phyloP scores from a whole-genome alignment of 1,140 invertebrate genomes.

The Hylaeus anthracinus region DNA sequence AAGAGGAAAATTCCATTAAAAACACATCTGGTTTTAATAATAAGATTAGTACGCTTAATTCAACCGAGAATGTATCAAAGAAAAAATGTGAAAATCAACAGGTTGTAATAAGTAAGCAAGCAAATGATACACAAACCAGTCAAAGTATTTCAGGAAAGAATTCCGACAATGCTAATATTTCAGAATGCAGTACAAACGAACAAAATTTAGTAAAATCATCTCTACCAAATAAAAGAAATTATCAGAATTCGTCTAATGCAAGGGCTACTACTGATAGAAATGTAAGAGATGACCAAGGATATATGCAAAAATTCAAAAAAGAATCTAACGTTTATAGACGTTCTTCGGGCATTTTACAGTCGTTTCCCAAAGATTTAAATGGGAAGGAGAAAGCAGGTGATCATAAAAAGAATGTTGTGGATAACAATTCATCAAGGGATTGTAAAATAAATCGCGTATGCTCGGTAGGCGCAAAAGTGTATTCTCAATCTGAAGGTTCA shows the following conservation, averaged over 20 bases:
- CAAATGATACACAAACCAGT: neutral
- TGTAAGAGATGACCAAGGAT: slow-evolving; percentile 33
- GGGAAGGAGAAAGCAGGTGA: slow-evolving; percentile 22
- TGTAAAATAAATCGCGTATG: slow-evolving; percentile 18
- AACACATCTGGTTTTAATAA: slow-evolving; percentile 11
- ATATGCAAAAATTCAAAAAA: slow-evolving; percentile 24
- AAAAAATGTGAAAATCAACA: slow-evolving; percentile 39
- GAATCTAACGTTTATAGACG: slow-evolving; percentile 27
- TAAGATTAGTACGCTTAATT: neutral
- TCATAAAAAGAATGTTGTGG: slow-evolving; percentile 14
- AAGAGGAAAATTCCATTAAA: slow-evolving; percentile 10
- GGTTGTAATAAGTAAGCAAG: slow-evolving; percentile 15
- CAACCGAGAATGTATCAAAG: slow-evolving; percentile 2
- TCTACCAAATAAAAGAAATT: slow-evolving; percentile 14
- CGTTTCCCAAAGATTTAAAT: slow-evolving; percentile 5
- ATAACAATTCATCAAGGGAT: slow-evolving; percentile 26
- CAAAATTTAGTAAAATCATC: neutral
- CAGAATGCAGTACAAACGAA: slow-evolving; percentile 9
- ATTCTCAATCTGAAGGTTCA: slow-evolving; percentile 16
- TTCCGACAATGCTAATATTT: neutral
- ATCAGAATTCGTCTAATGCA: slow-evolving; percentile 4
- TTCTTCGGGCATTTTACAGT: slow-evolving; percentile 10
- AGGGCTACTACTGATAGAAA: slow-evolving; percentile 1
- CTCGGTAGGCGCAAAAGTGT: slow-evolving; percentile 1
- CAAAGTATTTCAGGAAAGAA: neutral